Percentiles rank a stretch among this genome's conserved stretches.
phyloP scores from a whole-genome alignment of 2,797 vertebrate genomes.

The Tolypeutes matacus region DNA sequence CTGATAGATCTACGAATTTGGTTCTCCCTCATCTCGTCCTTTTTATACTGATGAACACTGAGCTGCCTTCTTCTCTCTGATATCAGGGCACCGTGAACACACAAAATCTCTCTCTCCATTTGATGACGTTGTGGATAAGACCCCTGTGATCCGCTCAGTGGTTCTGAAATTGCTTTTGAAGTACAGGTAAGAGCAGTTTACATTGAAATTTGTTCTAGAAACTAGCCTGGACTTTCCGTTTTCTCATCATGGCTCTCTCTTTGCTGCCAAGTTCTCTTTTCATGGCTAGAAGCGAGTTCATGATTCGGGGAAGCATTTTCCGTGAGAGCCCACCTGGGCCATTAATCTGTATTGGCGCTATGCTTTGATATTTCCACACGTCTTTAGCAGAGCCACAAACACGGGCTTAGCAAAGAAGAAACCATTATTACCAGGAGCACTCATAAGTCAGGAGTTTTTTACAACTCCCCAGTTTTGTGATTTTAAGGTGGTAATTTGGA shows the following conservation, averaged over 20 bases:
- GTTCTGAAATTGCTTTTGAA: conserved; percentile 97
- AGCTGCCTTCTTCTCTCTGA: background rate
- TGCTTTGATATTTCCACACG: fast-evolving
- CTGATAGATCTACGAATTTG: background rate
- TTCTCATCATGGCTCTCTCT: background rate
- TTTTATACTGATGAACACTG: fast-evolving
- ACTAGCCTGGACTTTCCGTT: background rate
- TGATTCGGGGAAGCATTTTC: fast-evolving
- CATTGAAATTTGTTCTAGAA: background rate
- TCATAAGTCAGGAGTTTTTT: background rate
- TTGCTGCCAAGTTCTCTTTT: background rate
- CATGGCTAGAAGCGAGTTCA: background rate
- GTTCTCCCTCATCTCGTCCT: background rate
- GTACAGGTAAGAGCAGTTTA: conserved; percentile 91
- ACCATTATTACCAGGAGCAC: fast-evolving
- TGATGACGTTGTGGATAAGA: conserved; percentile 95
- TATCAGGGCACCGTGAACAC: conserved; percentile 83
- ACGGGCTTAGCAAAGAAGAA: no score
- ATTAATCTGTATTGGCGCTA: no score
- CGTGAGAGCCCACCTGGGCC: no score
- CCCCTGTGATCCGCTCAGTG: conserved; percentile 95
- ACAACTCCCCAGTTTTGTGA: background rate
- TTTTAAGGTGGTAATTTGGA: no score
- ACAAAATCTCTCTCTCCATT: conserved; percentile 96
- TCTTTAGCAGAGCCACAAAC: fast-evolving